These are phyloP conservation scores for Prosopocoilus inquinatus DNA, from an alignment of 2,888 invertebrate genomes.

Conservation along the genomic window DNA sequence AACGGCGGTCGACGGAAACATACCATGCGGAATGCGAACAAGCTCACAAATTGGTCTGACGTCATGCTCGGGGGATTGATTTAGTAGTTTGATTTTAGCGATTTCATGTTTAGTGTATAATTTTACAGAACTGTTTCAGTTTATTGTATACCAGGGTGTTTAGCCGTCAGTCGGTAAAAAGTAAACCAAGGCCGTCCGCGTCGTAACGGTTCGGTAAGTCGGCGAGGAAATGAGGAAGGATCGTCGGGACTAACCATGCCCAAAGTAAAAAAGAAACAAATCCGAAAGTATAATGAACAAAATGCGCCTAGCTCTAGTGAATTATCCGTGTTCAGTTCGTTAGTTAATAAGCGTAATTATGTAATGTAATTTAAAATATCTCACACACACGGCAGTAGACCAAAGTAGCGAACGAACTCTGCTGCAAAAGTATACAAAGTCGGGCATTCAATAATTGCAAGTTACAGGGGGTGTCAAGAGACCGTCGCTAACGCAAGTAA, in stretches of 20 bases:
- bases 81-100: conserved; percentile 43
- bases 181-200: conserved; percentile 12
- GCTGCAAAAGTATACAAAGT: conserved; percentile 24
- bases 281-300: conserved; percentile 12
- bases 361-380: conserved; percentile 41
- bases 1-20: conserved; percentile 3
- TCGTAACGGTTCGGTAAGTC: background rate
- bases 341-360: conserved; percentile 37
- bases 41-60: conserved; percentile 14
- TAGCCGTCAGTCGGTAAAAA: conserved; percentile 24
- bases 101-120: conserved; percentile 44
- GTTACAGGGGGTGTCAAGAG: conserved; percentile 12
- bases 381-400: conserved; percentile 50
- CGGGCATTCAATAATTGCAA: conserved; percentile 17
- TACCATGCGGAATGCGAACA: conserved; percentile 3
- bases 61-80: conserved; percentile 39
- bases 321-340: conserved; percentile 28
- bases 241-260: background rate
- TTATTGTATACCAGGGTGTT: conserved; percentile 38
- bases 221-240: too few species aligned
- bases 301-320: conserved; percentile 26
- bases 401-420: conserved; percentile 27
- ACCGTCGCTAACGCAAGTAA: conserved; percentile 9
- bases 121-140: conserved; percentile 44
- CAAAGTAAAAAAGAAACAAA: conserved; percentile 20